These are phyloP conservation scores for Fistularia tabacaria DNA, from an alignment of 2,797 vertebrate genomes.

Conservation along the genomic window DNA sequence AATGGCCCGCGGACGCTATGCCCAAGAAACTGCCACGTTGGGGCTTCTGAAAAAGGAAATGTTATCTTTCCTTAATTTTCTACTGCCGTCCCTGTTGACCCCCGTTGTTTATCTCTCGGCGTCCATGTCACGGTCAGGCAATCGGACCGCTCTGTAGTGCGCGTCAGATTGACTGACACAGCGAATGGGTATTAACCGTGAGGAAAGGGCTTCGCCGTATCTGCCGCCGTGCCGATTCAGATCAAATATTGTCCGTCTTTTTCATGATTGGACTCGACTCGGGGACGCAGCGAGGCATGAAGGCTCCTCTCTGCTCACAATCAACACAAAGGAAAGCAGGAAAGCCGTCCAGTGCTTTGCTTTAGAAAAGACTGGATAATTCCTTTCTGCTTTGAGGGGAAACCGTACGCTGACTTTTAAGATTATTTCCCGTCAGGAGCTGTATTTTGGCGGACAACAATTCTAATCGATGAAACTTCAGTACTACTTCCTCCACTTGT, in stretches of 20 bases:
- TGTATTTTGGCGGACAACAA: constrained; percentile 9
- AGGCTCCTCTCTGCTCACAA: constrained; percentile 10
- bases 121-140: constrained; percentile 13
- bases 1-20: constrained; percentile 32
- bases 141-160: constrained; percentile 26
- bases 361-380: constrained; percentile 21
- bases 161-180: constrained; percentile 12
- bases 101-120: constrained; percentile 37
- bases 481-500: constrained; percentile 9
- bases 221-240: not conserved
- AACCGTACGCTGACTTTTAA: constrained; percentile 14
- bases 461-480: not conserved
- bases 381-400: constrained; percentile 7
- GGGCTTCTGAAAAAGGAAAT: constrained; percentile 24
- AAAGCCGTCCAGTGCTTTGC: constrained; percentile 16
- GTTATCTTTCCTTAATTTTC: constrained; percentile 38
- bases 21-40: constrained; percentile 41
- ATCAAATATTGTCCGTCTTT: constrained; percentile 12
- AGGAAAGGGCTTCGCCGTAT: constrained; percentile 7
- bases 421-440: constrained; percentile 24
- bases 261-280: constrained; percentile 18
- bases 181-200: constrained; percentile 6
- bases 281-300: not conserved
- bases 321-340: constrained; percentile 19
- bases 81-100: constrained; percentile 10